Base-by-base conservation (phyloP, 1,140 invertebrate genomes). In the Neomicropteryx cornuta region DNA sequence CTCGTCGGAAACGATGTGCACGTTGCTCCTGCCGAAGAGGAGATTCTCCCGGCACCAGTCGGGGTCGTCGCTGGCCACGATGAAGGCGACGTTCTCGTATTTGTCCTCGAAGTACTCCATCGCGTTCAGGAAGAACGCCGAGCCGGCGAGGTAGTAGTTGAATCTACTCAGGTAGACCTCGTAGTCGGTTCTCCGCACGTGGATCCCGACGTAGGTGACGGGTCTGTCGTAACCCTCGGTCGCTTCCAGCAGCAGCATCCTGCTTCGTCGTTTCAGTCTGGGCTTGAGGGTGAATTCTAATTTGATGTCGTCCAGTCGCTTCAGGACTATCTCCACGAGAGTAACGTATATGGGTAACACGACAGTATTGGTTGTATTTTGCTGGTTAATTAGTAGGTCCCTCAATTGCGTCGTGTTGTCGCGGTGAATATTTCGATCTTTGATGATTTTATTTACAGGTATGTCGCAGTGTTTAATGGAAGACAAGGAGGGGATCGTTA, bases 31-130 rank as follows among this genome's bases (percentile, higher is more conserved):
- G 22, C 51, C 47, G 11, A 43, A 51, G 16, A 50, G 51, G 22
- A 76, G 65, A 43, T 71, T 56, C 34, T 62, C 50, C 42, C 66
- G 63, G 51, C 75, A 78, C 76, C 76, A 78, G 3, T 40, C 45
- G 24, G 75, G 71, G 46, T 77, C 77, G 48, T 79, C 77, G 49
- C 75, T 78, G 22, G 75, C 66, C 3, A 77, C 63, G 17, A 78
- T 47, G 49, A 79, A 79, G 5, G 75, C 44, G 2, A 67, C 60
- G 31, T 66, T 62, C 6, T 42, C 38, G 44, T 69, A 77, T 48
- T 73, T 75, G 17, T 41, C 43, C 28, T 59, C 51, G 43, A 72
- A 78, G 42, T 75, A 70, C 38, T 65, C 48, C 68, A 78, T 76
- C 4, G 75, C 75, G 14, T 56, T 46, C 1, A 55, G 46, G 50